Percentiles rank a stretch among this genome's conserved stretches.
phyloP scores from a whole-genome alignment of 2,797 vertebrate species.

The Ptychobarbus kaznakovi region DNA sequence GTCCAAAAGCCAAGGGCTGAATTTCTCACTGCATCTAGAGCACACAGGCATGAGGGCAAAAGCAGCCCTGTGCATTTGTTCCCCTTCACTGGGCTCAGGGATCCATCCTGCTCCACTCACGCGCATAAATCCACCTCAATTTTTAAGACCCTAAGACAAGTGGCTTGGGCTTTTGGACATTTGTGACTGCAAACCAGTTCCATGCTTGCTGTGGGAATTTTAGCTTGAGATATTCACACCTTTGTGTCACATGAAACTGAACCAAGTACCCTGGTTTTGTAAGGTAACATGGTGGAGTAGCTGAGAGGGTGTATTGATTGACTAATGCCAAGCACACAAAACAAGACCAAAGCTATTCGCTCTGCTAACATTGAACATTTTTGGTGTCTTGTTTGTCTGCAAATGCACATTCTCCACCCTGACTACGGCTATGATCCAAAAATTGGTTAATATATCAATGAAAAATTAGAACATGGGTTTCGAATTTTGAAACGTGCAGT shows the following conservation, averaged over 20 bases:
- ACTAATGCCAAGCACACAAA: background rate
- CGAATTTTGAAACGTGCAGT: too few species aligned
- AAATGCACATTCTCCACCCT: background rate
- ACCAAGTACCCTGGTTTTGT: slow-evolving; percentile 60
- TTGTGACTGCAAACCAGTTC: slow-evolving; percentile 48
- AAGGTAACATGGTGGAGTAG: slow-evolving; percentile 67
- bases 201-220: slow-evolving; percentile 50
- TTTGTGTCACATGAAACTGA: slow-evolving; percentile 58
- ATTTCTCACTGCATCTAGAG: slow-evolving; percentile 25
- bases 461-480: background rate
- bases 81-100: slow-evolving; percentile 58
- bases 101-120: slow-evolving; percentile 62
- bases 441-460: background rate
- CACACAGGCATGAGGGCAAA: slow-evolving; percentile 23
- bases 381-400: background rate
- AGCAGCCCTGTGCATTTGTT: slow-evolving; percentile 60
- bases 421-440: background rate
- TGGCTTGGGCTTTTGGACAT: slow-evolving; percentile 62
- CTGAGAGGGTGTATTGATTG: slow-evolving; percentile 71
- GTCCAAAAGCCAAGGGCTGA: slow-evolving; percentile 17
- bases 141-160: slow-evolving; percentile 63
- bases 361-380: slow-evolving; percentile 18
- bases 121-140: slow-evolving; percentile 61
- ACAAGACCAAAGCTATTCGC: slow-evolving; percentile 55
- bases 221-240: slow-evolving; percentile 46